Evolutionary conservation across 2,888 invertebrate genomes (phyloP).

Genomic region (Lasioglossum zephyrum): DNA sequence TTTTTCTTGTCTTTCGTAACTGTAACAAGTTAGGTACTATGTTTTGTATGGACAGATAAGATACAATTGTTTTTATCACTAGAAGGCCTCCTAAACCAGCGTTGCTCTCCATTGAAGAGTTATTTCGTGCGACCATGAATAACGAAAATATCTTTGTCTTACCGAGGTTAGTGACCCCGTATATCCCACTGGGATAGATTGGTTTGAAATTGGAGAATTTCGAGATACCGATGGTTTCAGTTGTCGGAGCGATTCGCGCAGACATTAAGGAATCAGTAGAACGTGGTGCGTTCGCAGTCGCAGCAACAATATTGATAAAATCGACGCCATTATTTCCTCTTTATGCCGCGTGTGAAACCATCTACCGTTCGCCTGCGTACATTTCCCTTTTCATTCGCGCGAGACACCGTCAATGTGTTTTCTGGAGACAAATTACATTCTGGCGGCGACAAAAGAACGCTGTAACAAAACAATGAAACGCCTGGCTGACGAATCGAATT

Average conservation of each 20-base stretch:
- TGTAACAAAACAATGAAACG: slow-evolving; percentile 20
- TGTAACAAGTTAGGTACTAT: neutral
- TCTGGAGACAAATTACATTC: neutral
- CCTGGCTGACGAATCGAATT: slow-evolving; percentile 10
- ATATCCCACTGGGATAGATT: neutral
- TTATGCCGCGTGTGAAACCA: neutral
- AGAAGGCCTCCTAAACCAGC: neutral
- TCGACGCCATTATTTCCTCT: neutral
- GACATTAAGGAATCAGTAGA: neutral
- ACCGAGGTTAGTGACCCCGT: neutral
- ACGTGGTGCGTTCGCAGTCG: neutral
- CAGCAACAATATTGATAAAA: neutral
- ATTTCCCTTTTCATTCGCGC: neutral
- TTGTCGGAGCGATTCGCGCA: neutral
- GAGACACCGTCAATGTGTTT: neutral
- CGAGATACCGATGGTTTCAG: neutral
- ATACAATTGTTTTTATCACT: neutral
- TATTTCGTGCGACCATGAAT: neutral
- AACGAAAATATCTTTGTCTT: neutral
- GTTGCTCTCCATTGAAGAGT: neutral
- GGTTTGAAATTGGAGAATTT: neutral
- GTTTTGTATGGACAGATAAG: neutral
- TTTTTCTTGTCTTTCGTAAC: neutral
- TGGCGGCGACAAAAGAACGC: neutral
- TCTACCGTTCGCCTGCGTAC: too few relatives aligned